Evolutionary conservation across 2,113 vertebrate genomes (phyloP).

Genomic region (Triplophysa tibetana): DNA sequence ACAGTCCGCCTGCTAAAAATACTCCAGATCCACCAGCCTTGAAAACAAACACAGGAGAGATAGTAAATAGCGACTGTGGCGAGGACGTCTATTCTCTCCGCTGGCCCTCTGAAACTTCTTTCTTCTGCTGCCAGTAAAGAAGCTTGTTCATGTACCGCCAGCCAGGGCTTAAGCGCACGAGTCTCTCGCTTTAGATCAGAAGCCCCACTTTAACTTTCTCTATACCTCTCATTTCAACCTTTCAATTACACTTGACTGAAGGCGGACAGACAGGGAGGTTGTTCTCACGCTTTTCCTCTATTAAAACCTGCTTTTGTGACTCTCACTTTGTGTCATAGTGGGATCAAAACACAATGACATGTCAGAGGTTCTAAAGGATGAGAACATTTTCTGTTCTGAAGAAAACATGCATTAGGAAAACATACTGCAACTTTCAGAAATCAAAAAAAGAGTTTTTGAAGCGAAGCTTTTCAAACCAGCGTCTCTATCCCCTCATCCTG

Average conservation of each 20-base stretch:
- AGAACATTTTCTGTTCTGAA: too few species aligned
- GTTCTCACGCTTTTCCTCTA: not conserved
- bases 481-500: too few species aligned
- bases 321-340: too few species aligned
- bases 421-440: too few species aligned
- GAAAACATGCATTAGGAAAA: too few species aligned
- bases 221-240: not conserved
- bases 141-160: conserved; percentile 68
- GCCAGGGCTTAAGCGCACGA: conserved; percentile 37
- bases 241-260: not conserved
- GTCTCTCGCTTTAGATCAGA: conserved; percentile 55
- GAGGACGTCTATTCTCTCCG: conserved; percentile 64
- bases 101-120: conserved; percentile 67
- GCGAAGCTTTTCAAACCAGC: too few species aligned
- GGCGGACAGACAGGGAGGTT: too few species aligned
- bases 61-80: conserved; percentile 72
- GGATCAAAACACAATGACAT: too few species aligned
- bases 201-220: not conserved
- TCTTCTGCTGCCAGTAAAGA: conserved; percentile 73
- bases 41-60: conserved; percentile 70
- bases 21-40: conserved; percentile 67
- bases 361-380: too few species aligned
- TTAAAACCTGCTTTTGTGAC: not conserved
- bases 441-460: too few species aligned
- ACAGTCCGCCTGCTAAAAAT: conserved; percentile 69